phyloP scores from a whole-genome alignment of 2,888 invertebrate genomes.

The Phasia obesa region DNA sequence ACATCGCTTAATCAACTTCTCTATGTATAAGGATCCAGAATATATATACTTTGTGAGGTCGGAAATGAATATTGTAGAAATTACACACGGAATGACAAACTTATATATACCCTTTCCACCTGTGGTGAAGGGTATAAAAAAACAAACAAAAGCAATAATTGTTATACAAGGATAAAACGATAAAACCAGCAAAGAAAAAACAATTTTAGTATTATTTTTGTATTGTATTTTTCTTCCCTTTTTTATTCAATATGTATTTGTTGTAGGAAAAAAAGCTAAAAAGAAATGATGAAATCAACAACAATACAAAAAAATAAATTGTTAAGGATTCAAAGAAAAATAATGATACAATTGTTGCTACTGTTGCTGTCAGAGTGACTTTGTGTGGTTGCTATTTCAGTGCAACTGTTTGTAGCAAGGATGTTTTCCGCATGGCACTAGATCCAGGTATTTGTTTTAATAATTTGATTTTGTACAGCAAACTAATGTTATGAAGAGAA shows the following conservation, averaged over 20 bases:
- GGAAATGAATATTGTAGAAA: no score
- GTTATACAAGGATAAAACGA: constrained; percentile 18
- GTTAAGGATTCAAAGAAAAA: constrained; percentile 15
- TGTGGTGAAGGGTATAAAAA: no score
- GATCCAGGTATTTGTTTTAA: constrained; percentile 54
- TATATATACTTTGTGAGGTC: no score
- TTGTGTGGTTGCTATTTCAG: neutral
- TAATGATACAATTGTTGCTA: constrained; percentile 50
- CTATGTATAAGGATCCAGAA: no score
- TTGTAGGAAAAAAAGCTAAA: neutral
- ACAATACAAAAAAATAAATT: constrained; percentile 21
- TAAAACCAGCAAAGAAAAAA: constrained; percentile 29
- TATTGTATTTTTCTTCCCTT: neutral
- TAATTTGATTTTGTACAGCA: constrained; percentile 54
- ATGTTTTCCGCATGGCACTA: constrained; percentile 7
- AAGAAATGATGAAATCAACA: constrained; percentile 16
- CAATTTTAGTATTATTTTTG: constrained; percentile 22
- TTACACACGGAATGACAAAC: no score
- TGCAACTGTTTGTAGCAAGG: neutral
- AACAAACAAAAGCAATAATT: constrained; percentile 36
- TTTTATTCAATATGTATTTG: neutral
- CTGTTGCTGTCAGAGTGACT: neutral
- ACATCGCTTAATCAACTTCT: no score
- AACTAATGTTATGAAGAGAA: constrained; percentile 31
- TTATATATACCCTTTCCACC: no score